Conservation (phyloP, 2,797 vertebrate species). For the Triplophysa yarkandensis region DNA sequence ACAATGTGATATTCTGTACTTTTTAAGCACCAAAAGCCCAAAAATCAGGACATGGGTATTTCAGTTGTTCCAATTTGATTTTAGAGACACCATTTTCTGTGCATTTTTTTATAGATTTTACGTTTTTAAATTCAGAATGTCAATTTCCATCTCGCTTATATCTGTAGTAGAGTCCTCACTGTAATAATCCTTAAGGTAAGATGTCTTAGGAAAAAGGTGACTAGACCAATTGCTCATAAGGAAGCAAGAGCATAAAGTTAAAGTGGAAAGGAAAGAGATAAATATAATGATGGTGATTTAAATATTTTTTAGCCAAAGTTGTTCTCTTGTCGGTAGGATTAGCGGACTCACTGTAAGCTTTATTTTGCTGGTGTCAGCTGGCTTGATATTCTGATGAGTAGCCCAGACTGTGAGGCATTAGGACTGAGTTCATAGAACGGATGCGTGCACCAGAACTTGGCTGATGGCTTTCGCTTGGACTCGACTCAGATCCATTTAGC, state of each 20-base stretch:
- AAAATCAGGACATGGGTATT: no score
- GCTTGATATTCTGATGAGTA: conserved; percentile 60
- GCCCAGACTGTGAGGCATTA: conserved; percentile 56
- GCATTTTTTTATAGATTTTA: no score
- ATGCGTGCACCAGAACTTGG: conserved; percentile 8
- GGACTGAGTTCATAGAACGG: conserved; percentile 39
- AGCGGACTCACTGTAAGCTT: conserved; percentile 47
- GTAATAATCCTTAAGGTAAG: no score
- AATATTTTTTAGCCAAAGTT: conserved; percentile 5
- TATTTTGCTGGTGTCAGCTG: conserved; percentile 59
- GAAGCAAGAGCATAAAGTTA: background rate
- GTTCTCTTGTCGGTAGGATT: conserved; percentile 44
- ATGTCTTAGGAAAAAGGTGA: no score
- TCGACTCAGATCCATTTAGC: conserved; percentile 44
- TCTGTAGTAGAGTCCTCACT: no score
- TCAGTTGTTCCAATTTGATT: no score
- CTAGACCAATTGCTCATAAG: conserved; percentile 17
- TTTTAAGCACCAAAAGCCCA: no score
- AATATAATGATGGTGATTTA: background rate
- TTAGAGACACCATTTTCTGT: no score
- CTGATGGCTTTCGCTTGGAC: conserved; percentile 26
- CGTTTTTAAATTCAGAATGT: no score
- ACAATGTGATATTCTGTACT: no score
- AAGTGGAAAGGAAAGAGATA: background rate
- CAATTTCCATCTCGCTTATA: no score